Conservation (phyloP, 2,888 invertebrate genomes). For the Himalopsyche anomala region DNA sequence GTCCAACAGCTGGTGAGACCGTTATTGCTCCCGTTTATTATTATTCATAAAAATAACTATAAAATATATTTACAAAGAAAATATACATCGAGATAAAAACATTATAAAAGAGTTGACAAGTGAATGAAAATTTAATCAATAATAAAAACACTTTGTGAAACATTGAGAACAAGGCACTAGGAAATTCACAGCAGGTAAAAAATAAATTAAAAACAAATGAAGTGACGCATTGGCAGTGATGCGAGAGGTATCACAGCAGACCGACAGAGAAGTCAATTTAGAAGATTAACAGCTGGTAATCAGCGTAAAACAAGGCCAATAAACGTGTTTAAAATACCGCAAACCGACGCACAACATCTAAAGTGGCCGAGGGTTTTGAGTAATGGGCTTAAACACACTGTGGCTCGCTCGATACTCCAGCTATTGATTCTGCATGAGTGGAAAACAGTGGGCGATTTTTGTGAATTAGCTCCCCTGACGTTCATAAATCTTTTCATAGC, state of each 20-base stretch:
- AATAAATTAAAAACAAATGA: slow-evolving; percentile 33
- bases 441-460: slow-evolving; percentile 6
- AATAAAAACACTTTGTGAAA: no score
- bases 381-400: slow-evolving; percentile 50
- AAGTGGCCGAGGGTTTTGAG: slow-evolving; percentile 55
- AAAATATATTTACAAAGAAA: no score
- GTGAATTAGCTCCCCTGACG: neutral
- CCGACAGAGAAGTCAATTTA: slow-evolving; percentile 65
- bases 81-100: no score
- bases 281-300: slow-evolving; percentile 65
- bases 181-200: slow-evolving; percentile 48
- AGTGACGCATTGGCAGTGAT: neutral
- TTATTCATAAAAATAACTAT: no score
- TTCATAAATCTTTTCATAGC: no score
- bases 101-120: no score
- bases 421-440: slow-evolving; percentile 17
- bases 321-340: slow-evolving; percentile 65
- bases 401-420: neutral
- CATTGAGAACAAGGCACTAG: slow-evolving; percentile 13
- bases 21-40: no score
- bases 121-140: no score
- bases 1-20: no score
- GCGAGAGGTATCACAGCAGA: slow-evolving; percentile 52
- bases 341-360: slow-evolving; percentile 61
- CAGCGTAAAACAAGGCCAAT: slow-evolving; percentile 64